Evolutionary conservation across 2,797 vertebrate species (phyloP).

Genomic region (Lithobates pipiens): DNA sequence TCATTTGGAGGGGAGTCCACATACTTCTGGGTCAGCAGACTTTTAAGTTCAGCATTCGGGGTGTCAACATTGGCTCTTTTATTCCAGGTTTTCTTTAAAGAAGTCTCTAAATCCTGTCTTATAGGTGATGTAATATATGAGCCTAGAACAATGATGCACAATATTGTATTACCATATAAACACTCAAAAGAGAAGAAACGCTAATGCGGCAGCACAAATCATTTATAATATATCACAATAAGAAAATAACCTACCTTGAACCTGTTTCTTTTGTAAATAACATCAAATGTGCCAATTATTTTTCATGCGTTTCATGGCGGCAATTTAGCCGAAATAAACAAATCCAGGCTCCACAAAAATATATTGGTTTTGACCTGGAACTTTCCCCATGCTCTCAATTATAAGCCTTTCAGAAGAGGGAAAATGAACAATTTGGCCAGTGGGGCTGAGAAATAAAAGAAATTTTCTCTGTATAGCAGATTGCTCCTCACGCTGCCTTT

Average conservation of each 20-base stretch:
- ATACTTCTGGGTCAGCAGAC: too few species aligned
- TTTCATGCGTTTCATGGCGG: conserved; percentile 7
- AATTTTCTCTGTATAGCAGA: conserved; percentile 17
- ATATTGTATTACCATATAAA: neutral
- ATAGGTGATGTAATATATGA: too few species aligned
- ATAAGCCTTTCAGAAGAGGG: conserved; percentile 46
- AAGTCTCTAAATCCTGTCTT: too few species aligned
- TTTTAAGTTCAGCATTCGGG: too few species aligned
- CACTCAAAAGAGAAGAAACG: neutral
- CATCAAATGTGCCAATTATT: neutral
- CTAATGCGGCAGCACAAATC: neutral
- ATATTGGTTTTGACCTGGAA: conserved; percentile 24
- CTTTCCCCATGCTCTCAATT: conserved; percentile 42
- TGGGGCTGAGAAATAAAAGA: conserved; percentile 39
- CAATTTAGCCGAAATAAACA: conserved; percentile 40
- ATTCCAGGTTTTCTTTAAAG: too few species aligned
- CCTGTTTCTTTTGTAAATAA: neutral
- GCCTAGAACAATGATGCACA: neutral
- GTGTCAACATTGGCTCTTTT: too few species aligned
- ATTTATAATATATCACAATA: neutral
- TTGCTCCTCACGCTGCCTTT: conserved; percentile 42
- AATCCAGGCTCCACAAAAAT: neutral
- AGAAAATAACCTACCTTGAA: neutral
- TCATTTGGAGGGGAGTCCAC: too few species aligned
- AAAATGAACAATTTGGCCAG: conserved; percentile 54